Percentiles rank a stretch among this genome's conserved stretches.
These are phyloP conservation scores for Maniola jurtina DNA, from an alignment of 1,140 invertebrate species.

Conservation along the genomic window DNA sequence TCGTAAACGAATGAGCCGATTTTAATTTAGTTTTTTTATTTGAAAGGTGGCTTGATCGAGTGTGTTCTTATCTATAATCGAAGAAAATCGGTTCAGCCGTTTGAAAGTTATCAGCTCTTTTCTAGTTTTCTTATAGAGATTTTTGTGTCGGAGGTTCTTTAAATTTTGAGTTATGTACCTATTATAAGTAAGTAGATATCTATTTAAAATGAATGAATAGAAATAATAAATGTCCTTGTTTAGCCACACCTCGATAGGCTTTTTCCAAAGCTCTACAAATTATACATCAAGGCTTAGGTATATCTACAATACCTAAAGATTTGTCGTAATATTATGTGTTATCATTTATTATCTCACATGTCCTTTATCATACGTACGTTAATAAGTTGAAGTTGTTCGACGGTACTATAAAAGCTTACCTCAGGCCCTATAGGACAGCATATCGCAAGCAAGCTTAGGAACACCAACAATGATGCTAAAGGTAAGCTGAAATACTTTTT, in stretches of 20 bases:
- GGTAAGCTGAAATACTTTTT: slow-evolving; percentile 43
- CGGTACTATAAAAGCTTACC: slow-evolving; percentile 55
- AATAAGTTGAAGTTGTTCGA: slow-evolving; percentile 27
- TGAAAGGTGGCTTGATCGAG: too few species aligned
- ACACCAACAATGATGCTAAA: slow-evolving; percentile 57
- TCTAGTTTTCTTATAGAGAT: too few species aligned
- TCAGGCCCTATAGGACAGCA: slow-evolving; percentile 30
- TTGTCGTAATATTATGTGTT: slow-evolving; percentile 29
- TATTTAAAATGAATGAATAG: neutral
- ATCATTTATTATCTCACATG: slow-evolving; percentile 39
- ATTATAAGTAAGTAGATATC: neutral
- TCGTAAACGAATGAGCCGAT: too few species aligned
- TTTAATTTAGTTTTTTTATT: too few species aligned
- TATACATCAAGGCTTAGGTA: neutral
- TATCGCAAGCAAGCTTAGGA: slow-evolving; percentile 43
- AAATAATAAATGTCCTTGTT: slow-evolving; percentile 36
- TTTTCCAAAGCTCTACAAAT: slow-evolving; percentile 43
- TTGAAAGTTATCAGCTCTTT: too few species aligned
- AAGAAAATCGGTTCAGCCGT: too few species aligned
- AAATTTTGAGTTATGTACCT: too few species aligned
- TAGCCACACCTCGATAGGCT: slow-evolving; percentile 37
- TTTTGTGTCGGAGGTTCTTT: too few species aligned
- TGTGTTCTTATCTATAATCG: too few species aligned
- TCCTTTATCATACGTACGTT: slow-evolving; percentile 32
- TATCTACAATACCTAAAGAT: neutral